phyloP scores from a whole-genome alignment of 1,140 invertebrate genomes.

The Drosophila serrata region DNA sequence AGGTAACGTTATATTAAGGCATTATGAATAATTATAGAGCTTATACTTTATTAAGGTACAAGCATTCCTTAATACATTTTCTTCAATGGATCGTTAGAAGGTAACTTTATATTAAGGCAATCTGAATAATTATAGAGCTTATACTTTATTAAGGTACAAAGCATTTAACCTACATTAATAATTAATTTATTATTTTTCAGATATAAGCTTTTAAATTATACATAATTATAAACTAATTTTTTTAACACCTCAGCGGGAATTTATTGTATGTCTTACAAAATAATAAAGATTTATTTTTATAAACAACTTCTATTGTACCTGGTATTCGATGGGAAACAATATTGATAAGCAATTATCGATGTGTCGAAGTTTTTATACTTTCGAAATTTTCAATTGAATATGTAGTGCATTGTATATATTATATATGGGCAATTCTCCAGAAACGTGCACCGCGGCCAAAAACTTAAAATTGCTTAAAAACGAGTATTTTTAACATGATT shows the following conservation, averaged over 20 bases:
- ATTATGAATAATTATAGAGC: too few relatives aligned
- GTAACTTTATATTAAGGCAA: not conserved
- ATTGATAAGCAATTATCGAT: not conserved
- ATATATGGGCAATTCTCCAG: too few relatives aligned
- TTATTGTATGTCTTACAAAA: not conserved
- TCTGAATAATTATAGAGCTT: too few relatives aligned
- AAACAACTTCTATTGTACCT: too few relatives aligned
- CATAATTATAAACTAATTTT: not conserved
- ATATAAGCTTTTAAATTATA: not conserved
- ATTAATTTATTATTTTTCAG: not conserved
- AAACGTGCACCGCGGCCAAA: too few relatives aligned
- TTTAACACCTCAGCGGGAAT: not conserved
- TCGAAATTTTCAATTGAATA: too few relatives aligned
- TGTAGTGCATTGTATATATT: too few relatives aligned
- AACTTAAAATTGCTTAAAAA: too few relatives aligned
- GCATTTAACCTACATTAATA: not conserved
- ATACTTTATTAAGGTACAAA: not conserved
- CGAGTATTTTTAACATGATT: too few relatives aligned
- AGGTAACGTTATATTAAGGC: not conserved
- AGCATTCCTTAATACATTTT: not conserved
- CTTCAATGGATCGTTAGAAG: too few relatives aligned
- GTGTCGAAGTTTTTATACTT: too few relatives aligned
- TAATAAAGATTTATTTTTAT: too few relatives aligned
- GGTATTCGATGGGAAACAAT: not conserved
- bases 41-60: not conserved